Conservation (phyloP, 2,113 vertebrate species). For the Oxyruncus cristatus region DNA sequence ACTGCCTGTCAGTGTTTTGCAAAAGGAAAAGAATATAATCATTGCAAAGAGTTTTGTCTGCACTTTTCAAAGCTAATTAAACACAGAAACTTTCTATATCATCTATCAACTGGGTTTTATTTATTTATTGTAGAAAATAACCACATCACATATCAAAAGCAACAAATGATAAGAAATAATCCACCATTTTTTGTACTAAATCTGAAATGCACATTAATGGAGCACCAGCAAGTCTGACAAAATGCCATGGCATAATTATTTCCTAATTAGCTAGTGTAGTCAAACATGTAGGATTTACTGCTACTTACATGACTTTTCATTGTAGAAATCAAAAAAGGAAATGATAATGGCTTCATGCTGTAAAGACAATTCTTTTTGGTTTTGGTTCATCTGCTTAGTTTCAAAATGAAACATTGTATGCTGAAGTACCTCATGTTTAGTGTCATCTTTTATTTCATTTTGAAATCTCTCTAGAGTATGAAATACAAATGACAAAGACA, state of each 20-base stretch:
- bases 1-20: not conserved
- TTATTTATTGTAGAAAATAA: not conserved
- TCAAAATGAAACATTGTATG: conserved; percentile 9
- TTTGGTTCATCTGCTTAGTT: conserved; percentile 17
- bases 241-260: conserved; percentile 61
- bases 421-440: conserved; percentile 1
- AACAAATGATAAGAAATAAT: not conserved
- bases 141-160: not conserved
- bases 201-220: conserved; percentile 32
- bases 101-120: not conserved
- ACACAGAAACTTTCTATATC: not conserved
- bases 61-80: conserved; percentile 11
- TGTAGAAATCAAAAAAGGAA: conserved; percentile 6
- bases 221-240: conserved; percentile 40
- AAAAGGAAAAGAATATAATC: not conserved
- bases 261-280: conserved; percentile 61
- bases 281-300: conserved; percentile 63
- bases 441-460: conserved; percentile 36
- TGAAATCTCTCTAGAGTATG: not conserved
- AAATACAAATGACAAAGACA: conserved; percentile 30
- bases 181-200: conserved; percentile 1
- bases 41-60: not conserved
- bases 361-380: not conserved
- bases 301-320: conserved; percentile 55
- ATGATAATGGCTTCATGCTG: conserved; percentile 23